These are phyloP conservation scores for Hippocampus zosterae DNA, from an alignment of 2,113 vertebrate species.

Conservation along the genomic window DNA sequence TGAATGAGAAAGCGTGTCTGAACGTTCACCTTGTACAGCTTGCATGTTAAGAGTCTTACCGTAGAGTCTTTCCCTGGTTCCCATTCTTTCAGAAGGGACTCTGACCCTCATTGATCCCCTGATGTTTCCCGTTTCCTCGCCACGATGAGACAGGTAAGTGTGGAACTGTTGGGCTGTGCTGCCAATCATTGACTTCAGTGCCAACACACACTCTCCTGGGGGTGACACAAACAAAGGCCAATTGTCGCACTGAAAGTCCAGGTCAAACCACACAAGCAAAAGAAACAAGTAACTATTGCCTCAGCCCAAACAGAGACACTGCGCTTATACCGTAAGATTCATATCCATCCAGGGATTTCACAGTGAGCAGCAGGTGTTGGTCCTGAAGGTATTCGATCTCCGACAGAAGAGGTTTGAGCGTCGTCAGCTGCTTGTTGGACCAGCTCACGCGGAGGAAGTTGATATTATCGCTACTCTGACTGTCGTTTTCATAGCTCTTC, in stretches of 20 bases:
- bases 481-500: constrained; percentile 95
- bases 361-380: constrained; percentile 91
- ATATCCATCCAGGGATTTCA: constrained; percentile 93
- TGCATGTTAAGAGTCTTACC: constrained; percentile 62
- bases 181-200: constrained; percentile 96
- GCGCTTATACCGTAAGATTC: constrained; percentile 83
- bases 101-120: constrained; percentile 93
- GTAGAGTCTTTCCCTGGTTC: constrained; percentile 91
- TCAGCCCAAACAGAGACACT: neutral
- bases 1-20: neutral
- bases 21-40: neutral
- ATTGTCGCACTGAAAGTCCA: neutral
- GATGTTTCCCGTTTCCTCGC: constrained; percentile 95
- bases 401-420: constrained; percentile 92
- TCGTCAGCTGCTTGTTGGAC: constrained; percentile 92
- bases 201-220: constrained; percentile 91
- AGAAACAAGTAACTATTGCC: neutral
- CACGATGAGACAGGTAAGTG: constrained; percentile 91
- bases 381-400: constrained; percentile 97
- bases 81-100: constrained; percentile 88
- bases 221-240: neutral
- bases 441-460: constrained; percentile 96
- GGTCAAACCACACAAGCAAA: neutral
- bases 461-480: constrained; percentile 93
- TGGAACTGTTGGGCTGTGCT: constrained; percentile 95